Evolutionary conservation across 2,888 invertebrate genomes (phyloP), one percentile per base, ranked within the genome.

Genomic region (Micoletzkya japonica): DNA sequence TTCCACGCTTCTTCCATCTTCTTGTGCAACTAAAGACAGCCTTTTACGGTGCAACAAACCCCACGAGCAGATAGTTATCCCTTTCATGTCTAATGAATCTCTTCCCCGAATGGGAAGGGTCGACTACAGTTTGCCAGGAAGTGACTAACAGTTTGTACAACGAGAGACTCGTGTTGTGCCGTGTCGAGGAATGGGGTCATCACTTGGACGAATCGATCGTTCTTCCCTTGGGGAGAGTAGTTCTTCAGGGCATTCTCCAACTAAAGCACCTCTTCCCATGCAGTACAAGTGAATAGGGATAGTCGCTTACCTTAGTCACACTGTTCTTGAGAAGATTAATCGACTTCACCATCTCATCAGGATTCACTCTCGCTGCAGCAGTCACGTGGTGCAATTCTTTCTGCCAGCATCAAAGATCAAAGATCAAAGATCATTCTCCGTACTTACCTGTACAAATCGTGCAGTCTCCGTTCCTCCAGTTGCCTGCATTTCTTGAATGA

Each of bases 301-400:
- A 57, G 14, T 17, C 20, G 20, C 63, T 7, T 36, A 75, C 77
- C 70, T 82, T 80, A 49, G 66, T 74, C 17, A 77, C 64, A 54
- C 70, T 72, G 6, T 54, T 58, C 61, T 78, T 77, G 52, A 81
- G 70, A 28, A 64, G 57, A 36, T 69, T 70, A 28, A 88, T 78
- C 54, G 86, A 86, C 81, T 87, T 87, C 76, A 85, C 85, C 10
- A 88, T 73, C 56, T 84, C 85, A 63, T 88, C 88, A 57, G 86
- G 85, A 32, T 88, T 88, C 34, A 88, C 88, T 86, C 81, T 83
- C 36, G 93, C 92, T 30, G 96, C 95, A 77, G 90, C 90, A 86
- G 94, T 93, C 20, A 95, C 90, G 85, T 97, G 95, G 2, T 92
- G 90, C 86, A 96, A 89, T 86, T 96, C 96, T 85, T 95, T 94